Base-by-base conservation (phyloP, 1,140 invertebrate species). In the Arion vulgaris region DNA sequence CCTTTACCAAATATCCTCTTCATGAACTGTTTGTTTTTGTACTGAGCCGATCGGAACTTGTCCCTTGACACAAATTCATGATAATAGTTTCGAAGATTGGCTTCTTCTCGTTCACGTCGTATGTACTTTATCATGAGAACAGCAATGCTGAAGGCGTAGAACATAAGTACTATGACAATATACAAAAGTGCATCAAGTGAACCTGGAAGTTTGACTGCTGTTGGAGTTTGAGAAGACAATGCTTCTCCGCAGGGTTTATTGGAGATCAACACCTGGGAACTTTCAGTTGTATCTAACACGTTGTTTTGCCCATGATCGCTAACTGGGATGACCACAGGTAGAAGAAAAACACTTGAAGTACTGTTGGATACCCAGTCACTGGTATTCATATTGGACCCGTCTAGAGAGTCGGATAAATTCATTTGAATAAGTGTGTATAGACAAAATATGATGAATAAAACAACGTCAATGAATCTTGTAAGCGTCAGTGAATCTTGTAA, bases 101-200 rank as follows among this genome's bases (percentile, higher is more conserved):
- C 88, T 71, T 92, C 90, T 71, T 91, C 88, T 74, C 85, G 83
- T 75, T 92, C 91, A 13, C 90, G 68, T 17, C 88, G 82, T 15
- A 92, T 86, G 86, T 92, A 92, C 81, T 91, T 91, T 57, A 93
- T 86, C 87, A 92, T 90, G 0, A 93, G 86, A n/a, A 92, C 86
- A n/a, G 92, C 88, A 34, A 93, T 88, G 51, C 90, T 90, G 51
- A 90, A 89, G n/a, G 91, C 90, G 82, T 92, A 93, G 75, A 93
- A 91, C 84, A 91, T 83, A 39, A 93, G 86, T 0, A 92, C 91
- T 23, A 91, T 87, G 0, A 93, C 88, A n/a, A 93, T 92, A 87
- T 92, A 93, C 38, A 92, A 57, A 17, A 93, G 85, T 0, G 92
- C 91, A 76, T 89, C 86, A 39, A 87, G 74, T 34, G 87, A 86